Evolutionary conservation across 2,888 invertebrate genomes (phyloP).

Genomic region (Litoditis marina): DNA sequence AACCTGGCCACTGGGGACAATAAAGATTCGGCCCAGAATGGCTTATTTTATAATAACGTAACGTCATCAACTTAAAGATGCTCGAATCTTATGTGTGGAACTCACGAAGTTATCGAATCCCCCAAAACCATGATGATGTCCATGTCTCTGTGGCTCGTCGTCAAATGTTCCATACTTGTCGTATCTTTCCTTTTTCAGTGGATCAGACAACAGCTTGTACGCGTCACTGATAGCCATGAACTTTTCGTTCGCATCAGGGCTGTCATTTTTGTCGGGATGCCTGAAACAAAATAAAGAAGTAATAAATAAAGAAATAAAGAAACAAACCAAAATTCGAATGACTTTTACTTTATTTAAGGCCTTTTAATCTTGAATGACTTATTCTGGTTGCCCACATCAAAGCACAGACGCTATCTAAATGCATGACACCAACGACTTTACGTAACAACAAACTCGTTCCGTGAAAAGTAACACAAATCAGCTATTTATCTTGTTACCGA

Average conservation of each 20-base stretch:
- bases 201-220: conserved; percentile 54
- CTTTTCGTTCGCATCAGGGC: conserved; percentile 47
- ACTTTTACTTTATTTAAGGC: too few species aligned
- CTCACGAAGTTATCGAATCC: conserved; percentile 49
- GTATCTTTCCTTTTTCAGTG: conserved; percentile 46
- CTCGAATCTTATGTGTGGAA: conserved; percentile 4
- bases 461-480: too few species aligned
- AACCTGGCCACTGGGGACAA: too few species aligned
- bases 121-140: conserved; percentile 18
- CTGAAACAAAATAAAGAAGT: conserved; percentile 35
- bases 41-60: neutral
- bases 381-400: too few species aligned
- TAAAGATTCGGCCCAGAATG: neutral
- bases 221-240: conserved; percentile 57
- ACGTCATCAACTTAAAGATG: too few species aligned
- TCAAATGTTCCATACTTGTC: conserved; percentile 57
- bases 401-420: too few species aligned
- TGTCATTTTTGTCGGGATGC: conserved; percentile 59
- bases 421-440: too few species aligned
- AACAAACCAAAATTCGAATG: too few species aligned
- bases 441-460: too few species aligned
- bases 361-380: too few species aligned
- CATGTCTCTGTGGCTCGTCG: conserved; percentile 29
- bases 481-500: too few species aligned
- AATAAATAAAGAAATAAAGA: too few species aligned